Base-by-base conservation (phyloP, 1,140 invertebrate species). In the Meloidogyne exigua region DNA sequence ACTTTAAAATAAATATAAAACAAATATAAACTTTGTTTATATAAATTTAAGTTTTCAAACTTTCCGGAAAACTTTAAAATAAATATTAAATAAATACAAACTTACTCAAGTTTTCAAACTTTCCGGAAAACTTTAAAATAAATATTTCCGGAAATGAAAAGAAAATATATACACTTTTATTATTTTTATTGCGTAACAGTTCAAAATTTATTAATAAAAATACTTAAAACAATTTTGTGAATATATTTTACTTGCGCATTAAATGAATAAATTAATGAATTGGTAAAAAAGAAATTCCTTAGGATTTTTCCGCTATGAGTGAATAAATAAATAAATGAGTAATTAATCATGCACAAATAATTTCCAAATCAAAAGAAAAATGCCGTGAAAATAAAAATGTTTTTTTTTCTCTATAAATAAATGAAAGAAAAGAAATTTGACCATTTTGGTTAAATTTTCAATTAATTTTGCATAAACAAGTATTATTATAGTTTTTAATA, bases 301-400 rank as follows among this genome's bases (percentile, higher is more conserved):
- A 18, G n/a, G 18, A n/a, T 57, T n/a, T 57, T 57, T n/a, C 49
- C 49, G 49, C 49, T n/a, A 57, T 57, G 49, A 57, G 49, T 57
- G 49, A 57, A 57, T 57, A 57, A 57, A 57, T 57, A 49, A 49
- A 49, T 57, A n/a, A 57, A n/a, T 57, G 18, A 57, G 15, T 57
- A 7, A n/a, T 57, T 57, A 57, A 57, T 57, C 49, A 57, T 57
- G 49, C 49, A 57, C 49, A 57, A 57, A 57, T 57, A 57, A 57
- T 57, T n/a, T 57, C n/a, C 49, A 57, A 57, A 57, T n/a, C n/a
- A 18, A 57, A 57, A 57, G n/a, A n/a, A 57, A n/a, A n/a, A 57
- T 57, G 18, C 49, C 49, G 49, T 57, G 49, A 57, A 57, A 57
- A 57, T 57, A 57, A 57, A 57, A n/a, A 57, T n/a, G 4, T 57